Base-by-base conservation (phyloP, 2,888 invertebrate genomes). In the Eristalis intricaria region DNA sequence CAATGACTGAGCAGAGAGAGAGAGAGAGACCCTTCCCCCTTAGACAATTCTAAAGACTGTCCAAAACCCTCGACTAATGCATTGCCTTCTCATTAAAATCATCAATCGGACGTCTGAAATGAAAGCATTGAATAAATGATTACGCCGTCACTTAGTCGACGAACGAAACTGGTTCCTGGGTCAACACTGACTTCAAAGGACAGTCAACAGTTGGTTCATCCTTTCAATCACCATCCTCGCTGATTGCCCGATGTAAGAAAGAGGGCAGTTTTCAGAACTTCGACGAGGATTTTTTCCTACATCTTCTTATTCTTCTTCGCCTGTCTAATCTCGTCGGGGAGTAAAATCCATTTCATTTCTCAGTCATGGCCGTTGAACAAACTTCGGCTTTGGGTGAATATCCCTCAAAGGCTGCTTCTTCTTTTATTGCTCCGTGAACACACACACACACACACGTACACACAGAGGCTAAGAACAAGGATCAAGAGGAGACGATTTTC, bases 401-500 rank as follows among this genome's bases (percentile, higher is more conserved):
- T 50, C 50, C 50, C 19, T 19, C 50, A 56, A 56, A 65, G 19
- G 50, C 19, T 8, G 19, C 19, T 8, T n/a, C n/a, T 8, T 50
- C 19, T 50, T 50, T 50, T 19, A 8, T 19, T 50, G 19, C 19
- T 8, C 1, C 19, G 32, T 32, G 4, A 5, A 10, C 32, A 10
- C 8, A 7, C 32, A 32, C 32, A 32, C 10, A 32, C 32, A 8
- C 2, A 32, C 32, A 32, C 2, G 5, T 19, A 7, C 50, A 7
- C 50, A 50, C 50, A 7, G n/a, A n/a, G n/a, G n/a, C 56, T 66
- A 80, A 63, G 26, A 60, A 64, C 64, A 64, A 35, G 64, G 38
- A 64, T 64, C 64, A 38, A 35, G 19, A 19, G 64, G n/a, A 85
- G 60, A 50, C 76, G 68, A 77, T 70, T 82, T 82, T 82, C 85